A percentile compares a stretch with the other conserved stretches of the same genome.
Conservation (phyloP, 2,888 invertebrate genomes). For the Acanthosepion pharaonis region DNA sequence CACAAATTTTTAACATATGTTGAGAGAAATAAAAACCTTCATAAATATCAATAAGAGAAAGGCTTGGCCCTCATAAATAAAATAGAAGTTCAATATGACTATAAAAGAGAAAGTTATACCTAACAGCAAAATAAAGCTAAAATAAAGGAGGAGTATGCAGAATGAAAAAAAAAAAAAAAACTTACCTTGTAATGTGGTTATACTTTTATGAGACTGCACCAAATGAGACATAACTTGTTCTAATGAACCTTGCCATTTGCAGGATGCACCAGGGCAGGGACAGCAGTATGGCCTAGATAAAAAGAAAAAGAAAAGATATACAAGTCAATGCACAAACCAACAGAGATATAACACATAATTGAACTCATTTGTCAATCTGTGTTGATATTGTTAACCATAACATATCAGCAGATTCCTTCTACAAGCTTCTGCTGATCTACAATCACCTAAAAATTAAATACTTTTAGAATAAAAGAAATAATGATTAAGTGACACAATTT, state of each 20-base stretch:
- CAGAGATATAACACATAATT: slow-evolving; percentile 47
- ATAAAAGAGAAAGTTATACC: background rate
- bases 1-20: too few species aligned
- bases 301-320: background rate
- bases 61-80: too few species aligned
- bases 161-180: background rate
- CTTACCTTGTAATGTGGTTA: slow-evolving; percentile 93
- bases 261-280: slow-evolving; percentile 99
- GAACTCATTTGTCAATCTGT: too few species aligned
- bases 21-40: too few species aligned
- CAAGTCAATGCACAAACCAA: background rate
- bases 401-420: too few species aligned
- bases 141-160: background rate
- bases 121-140: background rate
- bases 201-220: slow-evolving; percentile 91
- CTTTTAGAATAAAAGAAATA: too few species aligned
- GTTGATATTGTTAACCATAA: too few species aligned
- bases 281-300: slow-evolving; percentile 90
- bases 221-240: slow-evolving; percentile 99
- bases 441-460: too few species aligned
- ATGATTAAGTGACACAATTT: too few species aligned
- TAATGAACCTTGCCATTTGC: slow-evolving; percentile 98
- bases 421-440: too few species aligned
- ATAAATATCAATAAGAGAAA: too few species aligned
- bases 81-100: too few species aligned